phyloP scores from a whole-genome alignment of 2,113 vertebrate species.

The Nycticebus coucang region DNA sequence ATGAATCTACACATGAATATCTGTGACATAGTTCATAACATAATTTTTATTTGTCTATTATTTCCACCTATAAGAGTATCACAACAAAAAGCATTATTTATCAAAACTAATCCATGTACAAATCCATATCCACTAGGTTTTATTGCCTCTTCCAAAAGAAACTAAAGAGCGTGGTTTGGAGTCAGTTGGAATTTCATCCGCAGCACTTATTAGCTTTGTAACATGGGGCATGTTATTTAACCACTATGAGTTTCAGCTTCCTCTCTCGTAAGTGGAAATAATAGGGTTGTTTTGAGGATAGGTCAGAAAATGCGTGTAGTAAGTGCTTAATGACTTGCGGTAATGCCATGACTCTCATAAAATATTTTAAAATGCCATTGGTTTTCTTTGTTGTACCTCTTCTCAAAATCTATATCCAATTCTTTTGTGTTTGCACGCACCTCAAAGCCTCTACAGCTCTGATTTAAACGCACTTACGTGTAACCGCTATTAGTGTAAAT shows the following conservation, averaged over 20 bases:
- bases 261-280: slow-evolving; percentile 49
- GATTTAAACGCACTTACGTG: background rate
- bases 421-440: background rate
- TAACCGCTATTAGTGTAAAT: background rate
- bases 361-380: slow-evolving; percentile 24
- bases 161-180: slow-evolving; percentile 40
- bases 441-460: background rate
- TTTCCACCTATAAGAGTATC: background rate
- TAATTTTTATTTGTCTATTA: background rate
- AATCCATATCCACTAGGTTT: background rate
- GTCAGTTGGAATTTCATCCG: background rate
- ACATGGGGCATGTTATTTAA: slow-evolving; percentile 26
- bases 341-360: background rate
- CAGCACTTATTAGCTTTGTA: slow-evolving; percentile 28
- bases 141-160: slow-evolving; percentile 52
- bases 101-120: slow-evolving; percentile 29
- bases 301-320: slow-evolving; percentile 8
- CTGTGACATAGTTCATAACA: background rate
- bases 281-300: slow-evolving; percentile 37
- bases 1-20: background rate
- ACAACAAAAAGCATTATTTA: background rate
- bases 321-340: background rate
- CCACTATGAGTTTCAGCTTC: slow-evolving; percentile 8
- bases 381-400: background rate
- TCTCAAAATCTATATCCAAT: background rate